Evolutionary conservation across 1,140 invertebrate species (phyloP).

Genomic region (Probaryconus sp.): DNA sequence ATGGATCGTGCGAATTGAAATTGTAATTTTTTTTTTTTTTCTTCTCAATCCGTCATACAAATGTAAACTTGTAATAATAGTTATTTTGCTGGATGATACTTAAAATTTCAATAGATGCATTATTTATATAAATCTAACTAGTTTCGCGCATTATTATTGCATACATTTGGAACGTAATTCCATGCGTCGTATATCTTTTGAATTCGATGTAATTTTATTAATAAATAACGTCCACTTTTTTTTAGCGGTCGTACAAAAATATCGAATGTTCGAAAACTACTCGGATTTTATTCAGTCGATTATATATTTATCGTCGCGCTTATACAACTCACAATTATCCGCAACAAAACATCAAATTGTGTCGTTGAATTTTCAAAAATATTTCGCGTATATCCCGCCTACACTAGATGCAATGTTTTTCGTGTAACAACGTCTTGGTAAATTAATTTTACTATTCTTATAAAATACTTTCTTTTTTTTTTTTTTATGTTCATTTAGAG

Average conservation of each 20-base stretch:
- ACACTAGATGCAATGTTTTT: not conserved
- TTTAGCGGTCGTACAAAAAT: conserved; percentile 64
- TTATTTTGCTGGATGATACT: conserved; percentile 12
- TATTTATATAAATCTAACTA: conserved; percentile 9
- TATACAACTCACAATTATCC: conserved; percentile 6
- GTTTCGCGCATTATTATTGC: conserved; percentile 15
- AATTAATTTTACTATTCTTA: conserved; percentile 3
- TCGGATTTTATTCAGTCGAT: conserved; percentile 60
- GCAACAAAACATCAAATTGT: conserved; percentile 9
- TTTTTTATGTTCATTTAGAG: too few species aligned
- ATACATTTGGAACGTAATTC: conserved; percentile 6
- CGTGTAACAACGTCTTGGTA: not conserved
- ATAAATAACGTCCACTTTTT: conserved; percentile 65
- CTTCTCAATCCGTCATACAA: too few species aligned
- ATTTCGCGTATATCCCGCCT: not conserved
- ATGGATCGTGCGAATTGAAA: too few species aligned
- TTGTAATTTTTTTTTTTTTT: too few species aligned
- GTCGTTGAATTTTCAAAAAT: conserved; percentile 2
- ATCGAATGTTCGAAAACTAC: conserved; percentile 56
- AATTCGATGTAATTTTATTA: conserved; percentile 43
- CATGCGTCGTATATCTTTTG: conserved; percentile 16
- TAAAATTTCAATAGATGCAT: conserved; percentile 5
- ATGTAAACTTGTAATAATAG: too few species aligned
- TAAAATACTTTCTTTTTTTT: too few species aligned
- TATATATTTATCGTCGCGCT: conserved; percentile 39